Conservation (phyloP, 2,888 invertebrate genomes). For the Auanema freiburgensis region DNA sequence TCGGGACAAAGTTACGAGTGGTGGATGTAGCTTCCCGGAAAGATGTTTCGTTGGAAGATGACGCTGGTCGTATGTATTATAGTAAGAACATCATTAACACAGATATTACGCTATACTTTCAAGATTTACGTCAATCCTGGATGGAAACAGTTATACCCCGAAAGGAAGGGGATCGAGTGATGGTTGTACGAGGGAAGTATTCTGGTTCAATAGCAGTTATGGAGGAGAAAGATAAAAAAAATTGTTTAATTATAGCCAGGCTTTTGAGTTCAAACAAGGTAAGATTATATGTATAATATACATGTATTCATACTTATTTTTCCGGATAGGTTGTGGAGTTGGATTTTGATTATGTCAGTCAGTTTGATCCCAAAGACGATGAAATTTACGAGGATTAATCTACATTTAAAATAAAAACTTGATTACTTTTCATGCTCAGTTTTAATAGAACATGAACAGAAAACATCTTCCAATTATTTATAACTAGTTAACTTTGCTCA, state of each 20-base stretch:
- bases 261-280: slow-evolving; percentile 20
- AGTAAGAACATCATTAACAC: slow-evolving; percentile 20
- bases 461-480: no score
- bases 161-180: slow-evolving; percentile 35
- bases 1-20: slow-evolving; percentile 40
- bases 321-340: slow-evolving; percentile 25
- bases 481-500: no score
- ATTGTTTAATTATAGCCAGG: slow-evolving; percentile 23
- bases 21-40: slow-evolving; percentile 44
- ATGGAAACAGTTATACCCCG: slow-evolving; percentile 50
- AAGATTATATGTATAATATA: neutral
- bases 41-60: slow-evolving; percentile 44
- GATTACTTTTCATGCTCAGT: no score
- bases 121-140: slow-evolving; percentile 42
- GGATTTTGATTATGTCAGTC: slow-evolving; percentile 46
- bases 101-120: neutral
- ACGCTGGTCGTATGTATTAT: slow-evolving; percentile 31
- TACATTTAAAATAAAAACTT: no score
- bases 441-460: no score
- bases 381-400: slow-evolving; percentile 34
- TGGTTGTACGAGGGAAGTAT: slow-evolving; percentile 39
- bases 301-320: no score
- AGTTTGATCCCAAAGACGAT: slow-evolving; percentile 25
- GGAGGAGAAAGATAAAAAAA: slow-evolving; percentile 38
- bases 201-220: slow-evolving; percentile 37